Evolutionary conservation across 1,140 invertebrate genomes (phyloP), one percentile per base, ranked within the genome.

Genomic region (Ceratitis capitata): DNA sequence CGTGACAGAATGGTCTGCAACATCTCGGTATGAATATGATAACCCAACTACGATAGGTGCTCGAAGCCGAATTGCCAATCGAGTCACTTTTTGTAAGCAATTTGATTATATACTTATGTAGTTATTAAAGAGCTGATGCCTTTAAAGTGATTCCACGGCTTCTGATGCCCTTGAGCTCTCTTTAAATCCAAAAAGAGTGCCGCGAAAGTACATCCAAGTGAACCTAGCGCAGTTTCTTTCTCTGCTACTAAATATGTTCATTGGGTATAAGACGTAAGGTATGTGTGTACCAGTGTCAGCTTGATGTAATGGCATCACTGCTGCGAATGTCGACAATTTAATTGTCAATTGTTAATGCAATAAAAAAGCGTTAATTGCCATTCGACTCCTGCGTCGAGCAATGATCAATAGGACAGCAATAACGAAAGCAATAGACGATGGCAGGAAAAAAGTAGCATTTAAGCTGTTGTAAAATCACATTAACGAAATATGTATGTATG

Each of bases 281-380:
- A 45, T 78, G 10, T 78, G 2, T n/a, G 39, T n/a, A n/a, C n/a
- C n/a, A n/a, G n/a, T n/a, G n/a, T n/a, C n/a, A n/a, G n/a, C n/a
- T n/a, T n/a, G n/a, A n/a, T n/a, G n/a, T 10, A 47, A 26, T 12
- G 26, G 12, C 69, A 78, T 2, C 3, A 19, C 35, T 16, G 14
- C 64, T 39, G 35, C 69, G 1, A 45, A 42, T 78, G 69, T 23
- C 9, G 7, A 26, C 69, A 78, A 78, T 78, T 78, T 78, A 78
- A 78, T 78, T 78, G n/a, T 78, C 69, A 45, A 45, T 78, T 78
- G 69, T 78, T 78, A 78, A 45, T 14, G 69, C 35, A 45, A 78
- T 78, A 78, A 78, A 78, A 78, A 78, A 35, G 69, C 69, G 69
- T 78, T 78, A 78, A 78, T 78, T 78, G 69, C 69, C 32, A 35